Conservation (phyloP, 1,140 invertebrate species). For the Camponotus floridanus region DNA sequence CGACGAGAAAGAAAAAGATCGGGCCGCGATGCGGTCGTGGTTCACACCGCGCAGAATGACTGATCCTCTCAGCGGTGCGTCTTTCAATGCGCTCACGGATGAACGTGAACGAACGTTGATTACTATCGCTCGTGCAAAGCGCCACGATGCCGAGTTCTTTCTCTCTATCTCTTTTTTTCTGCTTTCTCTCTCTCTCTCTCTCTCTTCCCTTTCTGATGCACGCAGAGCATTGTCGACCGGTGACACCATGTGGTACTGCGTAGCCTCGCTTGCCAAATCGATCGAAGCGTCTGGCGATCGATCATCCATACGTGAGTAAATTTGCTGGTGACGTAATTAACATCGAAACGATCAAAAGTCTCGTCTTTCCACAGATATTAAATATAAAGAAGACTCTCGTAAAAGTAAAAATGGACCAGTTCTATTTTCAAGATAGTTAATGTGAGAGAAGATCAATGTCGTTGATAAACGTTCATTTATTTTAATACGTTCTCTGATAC, state of each 20-base stretch:
- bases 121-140: constrained; percentile 77
- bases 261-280: constrained; percentile 7
- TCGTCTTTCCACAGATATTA: neutral
- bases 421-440: constrained; percentile 6
- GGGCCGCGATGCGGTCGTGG: constrained; percentile 67
- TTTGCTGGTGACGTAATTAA: constrained; percentile 22
- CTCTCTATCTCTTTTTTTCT: constrained; percentile 50
- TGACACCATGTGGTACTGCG: neutral
- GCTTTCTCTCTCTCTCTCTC: neutral
- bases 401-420: neutral
- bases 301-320: constrained; percentile 32
- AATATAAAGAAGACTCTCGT: neutral
- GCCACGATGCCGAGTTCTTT: constrained; percentile 73
- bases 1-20: constrained; percentile 74
- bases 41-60: constrained; percentile 77
- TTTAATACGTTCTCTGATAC: neutral
- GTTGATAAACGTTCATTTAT: constrained; percentile 7
- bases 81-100: constrained; percentile 77
- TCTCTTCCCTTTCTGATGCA: neutral
- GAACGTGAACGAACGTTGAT: constrained; percentile 78
- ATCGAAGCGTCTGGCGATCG: constrained; percentile 15
- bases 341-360: neutral
- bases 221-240: constrained; percentile 5
- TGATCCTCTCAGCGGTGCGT: constrained; percentile 83
- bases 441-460: neutral